Conservation (phyloP, 1,140 invertebrate species). For the Lepidurus apus region DNA sequence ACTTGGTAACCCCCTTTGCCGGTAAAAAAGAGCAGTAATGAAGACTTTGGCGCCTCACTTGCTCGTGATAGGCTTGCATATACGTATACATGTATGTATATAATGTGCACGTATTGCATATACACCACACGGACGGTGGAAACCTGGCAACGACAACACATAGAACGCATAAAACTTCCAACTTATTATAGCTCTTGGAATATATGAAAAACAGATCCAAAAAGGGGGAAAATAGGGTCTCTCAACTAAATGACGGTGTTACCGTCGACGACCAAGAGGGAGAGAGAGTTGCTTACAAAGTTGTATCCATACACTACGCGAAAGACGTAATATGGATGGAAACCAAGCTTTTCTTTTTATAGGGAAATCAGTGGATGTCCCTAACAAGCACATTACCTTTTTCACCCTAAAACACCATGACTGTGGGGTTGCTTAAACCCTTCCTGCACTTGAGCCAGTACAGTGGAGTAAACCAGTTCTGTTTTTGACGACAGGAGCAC, state of each 20-base stretch:
- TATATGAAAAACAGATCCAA: not conserved
- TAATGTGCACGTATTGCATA: not conserved
- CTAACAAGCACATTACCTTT: not conserved
- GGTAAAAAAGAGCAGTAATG: constrained; percentile 14
- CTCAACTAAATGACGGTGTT: not conserved
- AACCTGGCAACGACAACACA: not conserved
- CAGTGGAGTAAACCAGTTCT: not conserved
- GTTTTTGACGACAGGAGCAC: not conserved
- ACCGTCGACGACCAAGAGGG: constrained; percentile 1
- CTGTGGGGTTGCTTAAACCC: not conserved
- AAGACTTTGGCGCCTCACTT: not conserved
- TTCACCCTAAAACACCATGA: not conserved
- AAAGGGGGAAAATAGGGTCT: not conserved
- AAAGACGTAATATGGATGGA: not conserved
- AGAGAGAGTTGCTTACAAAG: not conserved
- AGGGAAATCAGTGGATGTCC: not conserved
- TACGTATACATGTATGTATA: not conserved
- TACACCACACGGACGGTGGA: not conserved
- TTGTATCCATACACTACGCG: not conserved
- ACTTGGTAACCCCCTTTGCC: not conserved
- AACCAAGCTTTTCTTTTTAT: not conserved
- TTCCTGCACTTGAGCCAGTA: not conserved
- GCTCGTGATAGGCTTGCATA: not conserved
- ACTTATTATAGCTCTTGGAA: not conserved
- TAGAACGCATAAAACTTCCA: not conserved